Percentiles rank a stretch among this genome's conserved stretches.
phyloP scores from a whole-genome alignment of 30 jellyfish, hydroid and myxozoan genomes.

The Turritopsis dohrnii region DNA sequence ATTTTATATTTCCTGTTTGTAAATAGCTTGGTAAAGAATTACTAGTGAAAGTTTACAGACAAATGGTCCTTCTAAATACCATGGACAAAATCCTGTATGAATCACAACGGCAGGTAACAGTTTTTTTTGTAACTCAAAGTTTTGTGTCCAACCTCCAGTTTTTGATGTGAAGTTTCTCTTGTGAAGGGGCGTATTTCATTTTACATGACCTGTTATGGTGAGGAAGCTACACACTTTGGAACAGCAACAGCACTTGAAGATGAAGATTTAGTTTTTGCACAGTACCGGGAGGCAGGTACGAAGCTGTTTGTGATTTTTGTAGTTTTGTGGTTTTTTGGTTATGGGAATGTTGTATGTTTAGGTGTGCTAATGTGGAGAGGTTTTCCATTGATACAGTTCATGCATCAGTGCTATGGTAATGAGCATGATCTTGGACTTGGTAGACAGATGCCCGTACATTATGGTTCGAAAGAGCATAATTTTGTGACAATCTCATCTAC shows the following conservation, averaged over 20 bases:
- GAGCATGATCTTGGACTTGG: conserved; percentile 67
- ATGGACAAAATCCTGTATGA: conserved; percentile 86
- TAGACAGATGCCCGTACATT: conserved; percentile 91
- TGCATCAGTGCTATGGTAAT: conserved; percentile 88
- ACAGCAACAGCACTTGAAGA: conserved; percentile 76
- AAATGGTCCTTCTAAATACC: conserved; percentile 64
- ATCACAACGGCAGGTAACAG: conserved; percentile 84
- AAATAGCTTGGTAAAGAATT: conserved; percentile 60
- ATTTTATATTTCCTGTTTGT: background rate
- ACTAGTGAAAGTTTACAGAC: conserved; percentile 56
- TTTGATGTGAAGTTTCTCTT: too few species aligned
- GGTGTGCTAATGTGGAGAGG: conserved; percentile 97
- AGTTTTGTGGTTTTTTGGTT: background rate
- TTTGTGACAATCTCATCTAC: conserved; percentile 88
- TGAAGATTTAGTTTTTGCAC: conserved; percentile 75
- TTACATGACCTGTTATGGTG: conserved; percentile 94
- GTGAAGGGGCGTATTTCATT: conserved; percentile 80
- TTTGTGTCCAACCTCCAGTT: background rate
- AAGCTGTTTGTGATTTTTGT: too few species aligned
- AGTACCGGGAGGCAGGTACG: conserved; percentile 85
- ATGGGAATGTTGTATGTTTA: background rate
- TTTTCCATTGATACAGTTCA: conserved; percentile 58
- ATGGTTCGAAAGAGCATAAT: conserved; percentile 64
- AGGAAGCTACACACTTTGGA: conserved; percentile 94
- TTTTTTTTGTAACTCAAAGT: background rate